phyloP scores from a whole-genome alignment of 1,140 invertebrate genomes.

The Nylanderia fulva region DNA sequence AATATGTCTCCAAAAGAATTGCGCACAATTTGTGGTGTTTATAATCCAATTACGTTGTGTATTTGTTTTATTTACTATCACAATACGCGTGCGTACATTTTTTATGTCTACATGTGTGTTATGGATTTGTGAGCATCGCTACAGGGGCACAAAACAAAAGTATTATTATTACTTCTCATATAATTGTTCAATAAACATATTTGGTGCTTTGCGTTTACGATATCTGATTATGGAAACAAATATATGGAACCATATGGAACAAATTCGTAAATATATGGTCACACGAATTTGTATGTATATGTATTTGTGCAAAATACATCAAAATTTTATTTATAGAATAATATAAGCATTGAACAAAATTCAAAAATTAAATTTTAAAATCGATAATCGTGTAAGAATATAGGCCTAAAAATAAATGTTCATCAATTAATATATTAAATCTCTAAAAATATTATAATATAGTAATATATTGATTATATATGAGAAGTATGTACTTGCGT shows the following conservation, averaged over 20 bases:
- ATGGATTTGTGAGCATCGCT: conserved; percentile 81
- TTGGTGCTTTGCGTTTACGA: conserved; percentile 39
- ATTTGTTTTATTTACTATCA: conserved; percentile 24
- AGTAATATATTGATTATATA: background rate
- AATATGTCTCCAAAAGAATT: conserved; percentile 7
- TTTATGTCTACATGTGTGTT: conserved; percentile 71
- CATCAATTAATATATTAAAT: background rate
- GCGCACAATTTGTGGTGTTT: conserved; percentile 18
- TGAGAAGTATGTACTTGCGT: background rate
- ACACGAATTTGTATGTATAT: background rate
- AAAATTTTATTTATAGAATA: background rate
- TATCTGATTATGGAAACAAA: conserved; percentile 13
- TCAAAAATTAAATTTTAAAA: background rate
- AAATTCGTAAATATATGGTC: no score
- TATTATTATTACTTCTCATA: conserved; percentile 31
- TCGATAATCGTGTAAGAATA: background rate
- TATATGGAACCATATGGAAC: background rate
- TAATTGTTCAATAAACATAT: conserved; percentile 23
- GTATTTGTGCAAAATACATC: background rate
- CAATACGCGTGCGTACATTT: conserved; percentile 14
- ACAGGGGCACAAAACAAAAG: conserved; percentile 33
- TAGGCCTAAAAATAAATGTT: background rate
- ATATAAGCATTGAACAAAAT: background rate
- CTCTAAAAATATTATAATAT: background rate
- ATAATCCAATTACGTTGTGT: conserved; percentile 28